Percentiles rank a stretch among this genome's conserved stretches.
Evolutionary conservation across 2,113 vertebrate species (phyloP).

Genomic region (Oncorhynchus masou): DNA sequence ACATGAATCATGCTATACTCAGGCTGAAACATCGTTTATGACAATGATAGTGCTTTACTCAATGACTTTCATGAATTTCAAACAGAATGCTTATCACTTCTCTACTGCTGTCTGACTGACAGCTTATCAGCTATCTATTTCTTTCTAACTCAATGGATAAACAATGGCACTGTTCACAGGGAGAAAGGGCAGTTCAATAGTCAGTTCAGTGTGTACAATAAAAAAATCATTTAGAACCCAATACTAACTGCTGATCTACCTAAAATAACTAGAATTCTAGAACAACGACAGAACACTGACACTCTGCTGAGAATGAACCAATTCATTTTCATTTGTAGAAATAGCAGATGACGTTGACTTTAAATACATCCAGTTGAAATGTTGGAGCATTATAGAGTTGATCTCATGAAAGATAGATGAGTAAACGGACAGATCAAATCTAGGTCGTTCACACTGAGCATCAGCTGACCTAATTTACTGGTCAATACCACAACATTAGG

Average conservation of each 20-base stretch:
- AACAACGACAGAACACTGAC: neutral
- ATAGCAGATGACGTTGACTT: neutral
- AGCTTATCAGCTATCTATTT: neutral
- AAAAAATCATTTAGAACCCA: too few species aligned
- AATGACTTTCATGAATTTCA: neutral
- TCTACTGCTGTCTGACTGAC: neutral
- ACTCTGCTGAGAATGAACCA: too few species aligned
- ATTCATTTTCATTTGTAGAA: too few species aligned
- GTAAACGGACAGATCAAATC: neutral
- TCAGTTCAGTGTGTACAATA: neutral
- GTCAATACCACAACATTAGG: too few species aligned
- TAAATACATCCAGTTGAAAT: neutral
- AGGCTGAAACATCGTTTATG: neutral
- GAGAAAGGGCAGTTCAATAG: neutral
- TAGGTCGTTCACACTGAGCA: neutral
- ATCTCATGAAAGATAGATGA: neutral
- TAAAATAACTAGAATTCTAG: neutral
- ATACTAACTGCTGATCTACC: neutral
- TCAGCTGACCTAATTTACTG: neutral
- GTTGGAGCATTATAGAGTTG: neutral
- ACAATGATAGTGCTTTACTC: neutral
- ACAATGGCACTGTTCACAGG: neutral
- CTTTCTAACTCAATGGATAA: neutral
- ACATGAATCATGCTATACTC: neutral
- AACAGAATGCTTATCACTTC: neutral